Conservation (phyloP, 2,797 vertebrate species). For the Octomys mimax region DNA sequence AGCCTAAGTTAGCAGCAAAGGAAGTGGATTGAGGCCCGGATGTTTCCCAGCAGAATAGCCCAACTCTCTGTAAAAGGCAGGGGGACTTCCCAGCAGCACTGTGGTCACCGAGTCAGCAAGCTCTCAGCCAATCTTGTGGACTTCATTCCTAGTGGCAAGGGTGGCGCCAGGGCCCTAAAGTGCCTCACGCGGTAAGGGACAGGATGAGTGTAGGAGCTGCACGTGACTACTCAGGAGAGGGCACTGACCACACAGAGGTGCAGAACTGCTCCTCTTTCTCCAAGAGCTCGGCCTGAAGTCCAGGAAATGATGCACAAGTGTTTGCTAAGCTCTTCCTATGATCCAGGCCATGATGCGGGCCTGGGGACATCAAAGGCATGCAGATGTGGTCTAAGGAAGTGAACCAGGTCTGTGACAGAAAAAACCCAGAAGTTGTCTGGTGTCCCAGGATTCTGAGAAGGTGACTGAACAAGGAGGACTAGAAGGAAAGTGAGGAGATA, state of each 20-base stretch:
- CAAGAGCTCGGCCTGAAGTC: rapidly evolving
- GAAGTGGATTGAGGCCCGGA: background rate
- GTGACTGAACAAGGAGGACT: background rate
- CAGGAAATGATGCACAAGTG: background rate
- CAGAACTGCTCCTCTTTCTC: background rate
- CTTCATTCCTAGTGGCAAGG: background rate
- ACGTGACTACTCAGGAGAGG: rapidly evolving
- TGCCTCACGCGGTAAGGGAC: background rate
- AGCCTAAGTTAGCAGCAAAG: constrained; percentile 29
- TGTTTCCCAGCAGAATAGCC: background rate
- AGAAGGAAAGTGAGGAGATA: background rate
- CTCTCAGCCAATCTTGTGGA: background rate
- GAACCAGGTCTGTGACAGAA: background rate
- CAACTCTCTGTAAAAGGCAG: background rate
- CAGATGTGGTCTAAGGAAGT: background rate
- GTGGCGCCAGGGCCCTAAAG: background rate
- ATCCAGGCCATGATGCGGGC: background rate
- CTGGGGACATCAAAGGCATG: background rate
- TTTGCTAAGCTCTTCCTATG: background rate
- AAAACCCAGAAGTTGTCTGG: background rate
- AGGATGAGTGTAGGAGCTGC: background rate
- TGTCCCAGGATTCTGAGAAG: background rate
- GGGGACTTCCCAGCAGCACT: background rate
- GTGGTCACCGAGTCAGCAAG: background rate
- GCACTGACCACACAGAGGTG: background rate